Conservation (phyloP, 92 coral and sea anemone genomes). For the Epizoanthus illoricatus region DNA sequence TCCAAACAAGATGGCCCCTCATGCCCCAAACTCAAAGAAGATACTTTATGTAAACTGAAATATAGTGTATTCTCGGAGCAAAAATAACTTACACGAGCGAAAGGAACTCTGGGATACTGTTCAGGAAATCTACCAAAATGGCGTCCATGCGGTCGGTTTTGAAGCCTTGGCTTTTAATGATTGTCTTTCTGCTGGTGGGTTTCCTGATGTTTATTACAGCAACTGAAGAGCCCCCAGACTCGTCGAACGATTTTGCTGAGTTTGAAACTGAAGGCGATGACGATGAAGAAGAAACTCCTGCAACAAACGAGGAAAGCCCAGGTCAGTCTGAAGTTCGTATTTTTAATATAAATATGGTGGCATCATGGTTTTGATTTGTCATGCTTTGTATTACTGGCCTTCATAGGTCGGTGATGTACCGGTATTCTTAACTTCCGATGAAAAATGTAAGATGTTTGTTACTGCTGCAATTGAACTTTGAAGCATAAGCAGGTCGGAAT, state of each 20-base stretch:
- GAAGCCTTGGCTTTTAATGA: conserved; percentile 78
- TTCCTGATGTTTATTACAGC: conserved; percentile 77
- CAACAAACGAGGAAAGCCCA: conserved; percentile 37
- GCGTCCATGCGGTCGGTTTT: conserved; percentile 62
- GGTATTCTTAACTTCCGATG: too few species aligned
- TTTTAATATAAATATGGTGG: not conserved
- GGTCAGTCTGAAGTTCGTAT: not conserved
- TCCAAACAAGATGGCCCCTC: conserved; percentile 41
- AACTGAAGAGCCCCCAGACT: conserved; percentile 62
- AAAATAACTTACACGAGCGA: conserved; percentile 5
- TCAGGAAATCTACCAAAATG: conserved; percentile 45
- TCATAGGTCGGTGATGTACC: too few species aligned
- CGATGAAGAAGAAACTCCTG: conserved; percentile 78
- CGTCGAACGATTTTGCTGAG: conserved; percentile 95
- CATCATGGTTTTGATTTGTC: not conserved
- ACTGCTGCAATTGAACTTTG: too few species aligned
- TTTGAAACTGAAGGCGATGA: conserved; percentile 98
- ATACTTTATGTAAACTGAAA: conserved; percentile 21
- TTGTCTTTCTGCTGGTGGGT: conserved; percentile 68
- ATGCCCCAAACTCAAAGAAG: conserved; percentile 1
- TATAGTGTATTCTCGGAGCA: conserved; percentile 28
- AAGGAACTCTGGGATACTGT: conserved; percentile 56
- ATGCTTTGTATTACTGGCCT: not conserved
- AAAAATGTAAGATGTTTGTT: too few species aligned
- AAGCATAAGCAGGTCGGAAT: too few species aligned